Percentiles rank a stretch among this genome's conserved stretches.
Conservation (phyloP, 2,797 vertebrate species). For the Esox masquinongy region DNA sequence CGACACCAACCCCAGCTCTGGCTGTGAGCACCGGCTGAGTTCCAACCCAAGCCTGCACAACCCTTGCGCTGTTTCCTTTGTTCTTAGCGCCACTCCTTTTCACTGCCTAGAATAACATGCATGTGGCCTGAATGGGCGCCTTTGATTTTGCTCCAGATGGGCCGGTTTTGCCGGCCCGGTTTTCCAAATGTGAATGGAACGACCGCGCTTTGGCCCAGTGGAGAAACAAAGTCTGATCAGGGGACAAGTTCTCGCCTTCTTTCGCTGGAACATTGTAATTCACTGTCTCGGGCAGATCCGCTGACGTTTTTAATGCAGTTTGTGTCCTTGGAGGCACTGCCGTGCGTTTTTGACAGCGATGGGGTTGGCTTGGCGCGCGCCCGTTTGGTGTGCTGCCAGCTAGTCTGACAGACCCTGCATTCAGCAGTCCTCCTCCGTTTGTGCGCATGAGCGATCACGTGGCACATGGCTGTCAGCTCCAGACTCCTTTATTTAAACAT, state of each 20-base stretch:
- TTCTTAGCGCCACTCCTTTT: neutral
- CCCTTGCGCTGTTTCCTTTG: neutral
- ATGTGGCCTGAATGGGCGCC: neutral
- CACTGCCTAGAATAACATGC: neutral
- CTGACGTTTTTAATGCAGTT: slow-evolving; percentile 35
- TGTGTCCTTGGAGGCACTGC: slow-evolving; percentile 18
- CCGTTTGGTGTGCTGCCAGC: slow-evolving; percentile 33
- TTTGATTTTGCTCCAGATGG: neutral
- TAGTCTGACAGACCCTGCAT: slow-evolving; percentile 43
- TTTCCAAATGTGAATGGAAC: neutral
- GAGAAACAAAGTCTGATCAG: neutral
- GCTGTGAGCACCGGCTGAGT: neutral
- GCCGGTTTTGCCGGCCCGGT: neutral
- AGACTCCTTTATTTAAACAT: neutral
- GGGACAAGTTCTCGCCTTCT: slow-evolving; percentile 14
- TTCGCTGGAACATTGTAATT: slow-evolving; percentile 42
- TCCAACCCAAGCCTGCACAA: neutral
- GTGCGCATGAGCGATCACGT: neutral
- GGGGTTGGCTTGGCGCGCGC: neutral
- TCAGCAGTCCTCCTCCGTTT: slow-evolving; percentile 22
- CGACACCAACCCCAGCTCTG: neutral
- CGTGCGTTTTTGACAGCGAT: neutral
- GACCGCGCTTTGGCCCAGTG: neutral
- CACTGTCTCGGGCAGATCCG: slow-evolving; percentile 31
- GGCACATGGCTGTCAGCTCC: neutral